Evolutionary conservation across 1,140 invertebrate genomes (phyloP).

Genomic region (Leucophenga varia): DNA sequence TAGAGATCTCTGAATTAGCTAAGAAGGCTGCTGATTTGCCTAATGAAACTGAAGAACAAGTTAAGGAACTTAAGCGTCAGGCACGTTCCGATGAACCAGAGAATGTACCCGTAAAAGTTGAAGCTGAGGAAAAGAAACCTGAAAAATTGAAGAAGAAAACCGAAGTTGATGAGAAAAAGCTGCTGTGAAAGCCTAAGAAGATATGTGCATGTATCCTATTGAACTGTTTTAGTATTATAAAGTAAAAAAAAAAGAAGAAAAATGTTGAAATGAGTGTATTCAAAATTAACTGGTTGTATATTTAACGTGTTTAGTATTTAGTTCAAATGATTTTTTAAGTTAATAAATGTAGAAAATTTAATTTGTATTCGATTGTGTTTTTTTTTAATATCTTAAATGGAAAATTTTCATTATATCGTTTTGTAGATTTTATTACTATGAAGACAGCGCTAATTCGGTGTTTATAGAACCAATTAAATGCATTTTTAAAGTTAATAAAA

Average conservation of each 20-base stretch:
- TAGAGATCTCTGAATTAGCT: constrained; percentile 36
- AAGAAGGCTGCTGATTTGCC: constrained; percentile 38
- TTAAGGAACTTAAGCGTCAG: constrained; percentile 23
- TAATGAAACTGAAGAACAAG: constrained; percentile 23
- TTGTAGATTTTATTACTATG: too few relatives aligned
- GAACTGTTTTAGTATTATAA: not conserved
- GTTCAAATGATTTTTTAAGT: too few relatives aligned
- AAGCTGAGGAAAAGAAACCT: not conserved
- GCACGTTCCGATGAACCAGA: constrained; percentile 22
- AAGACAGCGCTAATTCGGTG: too few relatives aligned
- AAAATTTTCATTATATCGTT: too few relatives aligned
- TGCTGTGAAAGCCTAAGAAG: constrained; percentile 5
- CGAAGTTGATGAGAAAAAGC: constrained; percentile 2
- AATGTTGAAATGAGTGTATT: constrained; percentile 12
- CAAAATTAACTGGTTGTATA: constrained; percentile 28
- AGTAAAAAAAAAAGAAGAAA: not conserved
- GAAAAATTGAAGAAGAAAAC: constrained; percentile 2
- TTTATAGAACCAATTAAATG: too few relatives aligned
- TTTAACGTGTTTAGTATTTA: too few relatives aligned
- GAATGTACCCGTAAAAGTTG: constrained; percentile 3
- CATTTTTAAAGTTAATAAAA: too few relatives aligned
- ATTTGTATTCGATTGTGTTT: too few relatives aligned
- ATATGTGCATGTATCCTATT: constrained; percentile 1
- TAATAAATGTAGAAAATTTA: too few relatives aligned
- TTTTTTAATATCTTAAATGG: too few relatives aligned